These are phyloP conservation scores for Philereme transversata DNA, from an alignment of 2,888 invertebrate genomes.

Conservation along the genomic window DNA sequence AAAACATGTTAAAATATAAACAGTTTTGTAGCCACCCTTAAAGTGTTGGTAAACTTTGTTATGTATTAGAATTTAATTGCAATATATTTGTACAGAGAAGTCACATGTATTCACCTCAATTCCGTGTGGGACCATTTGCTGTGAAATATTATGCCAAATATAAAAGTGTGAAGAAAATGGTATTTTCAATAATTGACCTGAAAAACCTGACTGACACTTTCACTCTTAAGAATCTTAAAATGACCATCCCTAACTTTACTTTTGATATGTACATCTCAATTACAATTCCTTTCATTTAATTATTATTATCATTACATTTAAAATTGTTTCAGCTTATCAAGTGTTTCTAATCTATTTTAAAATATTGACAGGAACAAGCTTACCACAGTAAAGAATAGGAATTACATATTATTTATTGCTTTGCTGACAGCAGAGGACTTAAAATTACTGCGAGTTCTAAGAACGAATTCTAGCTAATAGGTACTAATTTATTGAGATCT, in stretches of 20 bases:
- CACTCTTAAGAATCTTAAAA: too few relatives aligned
- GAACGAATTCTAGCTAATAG: constrained; percentile 6
- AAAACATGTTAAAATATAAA: too few relatives aligned
- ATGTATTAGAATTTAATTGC: constrained; percentile 25
- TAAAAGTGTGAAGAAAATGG: constrained; percentile 44
- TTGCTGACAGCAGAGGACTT: constrained; percentile 10
- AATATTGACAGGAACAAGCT: constrained; percentile 19
- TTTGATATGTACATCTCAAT: constrained; percentile 27
- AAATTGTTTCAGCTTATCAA: too few relatives aligned
- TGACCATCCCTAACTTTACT: background rate
- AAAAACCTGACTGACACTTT: background rate
- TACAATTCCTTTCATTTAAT: constrained; percentile 12
- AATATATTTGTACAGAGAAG: constrained; percentile 29
- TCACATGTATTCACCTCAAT: constrained; percentile 31
- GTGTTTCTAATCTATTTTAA: background rate
- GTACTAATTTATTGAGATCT: constrained; percentile 8
- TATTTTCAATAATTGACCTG: constrained; percentile 35
- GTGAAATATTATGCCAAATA: constrained; percentile 63
- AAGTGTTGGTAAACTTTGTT: background rate
- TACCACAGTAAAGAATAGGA: constrained; percentile 16
- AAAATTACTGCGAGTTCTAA: constrained; percentile 3
- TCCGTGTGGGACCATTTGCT: constrained; percentile 58
- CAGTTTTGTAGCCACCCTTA: too few relatives aligned
- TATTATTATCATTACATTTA: background rate
- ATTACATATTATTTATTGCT: constrained; percentile 11